Conservation (phyloP, 2,888 invertebrate species). For the Lobophora halterata region DNA sequence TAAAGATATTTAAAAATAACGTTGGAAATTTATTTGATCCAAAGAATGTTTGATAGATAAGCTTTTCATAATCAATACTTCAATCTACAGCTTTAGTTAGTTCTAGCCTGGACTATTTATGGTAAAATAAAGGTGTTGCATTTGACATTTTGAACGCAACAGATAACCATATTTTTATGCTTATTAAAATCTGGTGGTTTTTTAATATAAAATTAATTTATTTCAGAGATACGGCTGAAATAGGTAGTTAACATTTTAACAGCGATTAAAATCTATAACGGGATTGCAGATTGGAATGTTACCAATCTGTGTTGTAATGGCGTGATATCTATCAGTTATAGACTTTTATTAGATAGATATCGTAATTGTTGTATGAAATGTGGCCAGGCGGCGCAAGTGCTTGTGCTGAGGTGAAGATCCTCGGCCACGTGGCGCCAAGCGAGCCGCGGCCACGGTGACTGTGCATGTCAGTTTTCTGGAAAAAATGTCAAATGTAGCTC, state of each 20-base stretch:
- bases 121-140: no score
- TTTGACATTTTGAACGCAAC: no score
- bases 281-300: slow-evolving; percentile 31
- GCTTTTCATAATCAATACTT: no score
- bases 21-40: no score
- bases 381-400: slow-evolving; percentile 25
- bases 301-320: slow-evolving; percentile 31
- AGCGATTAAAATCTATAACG: slow-evolving; percentile 25
- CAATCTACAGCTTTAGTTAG: no score
- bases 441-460: slow-evolving; percentile 61
- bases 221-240: slow-evolving; percentile 6
- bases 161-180: no score
- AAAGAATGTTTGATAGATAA: no score
- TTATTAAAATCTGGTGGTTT: no score
- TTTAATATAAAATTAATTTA: no score
- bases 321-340: slow-evolving; percentile 33
- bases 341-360: slow-evolving; percentile 32
- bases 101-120: no score
- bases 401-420: slow-evolving; percentile 29
- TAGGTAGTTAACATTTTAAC: slow-evolving; percentile 11
- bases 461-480: slow-evolving; percentile 77
- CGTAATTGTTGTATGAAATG: slow-evolving; percentile 30
- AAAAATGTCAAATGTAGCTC: slow-evolving; percentile 79
- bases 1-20: no score
- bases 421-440: slow-evolving; percentile 58